Evolutionary conservation across 2,888 invertebrate genomes (phyloP).

Genomic region (Hyalella azteca): DNA sequence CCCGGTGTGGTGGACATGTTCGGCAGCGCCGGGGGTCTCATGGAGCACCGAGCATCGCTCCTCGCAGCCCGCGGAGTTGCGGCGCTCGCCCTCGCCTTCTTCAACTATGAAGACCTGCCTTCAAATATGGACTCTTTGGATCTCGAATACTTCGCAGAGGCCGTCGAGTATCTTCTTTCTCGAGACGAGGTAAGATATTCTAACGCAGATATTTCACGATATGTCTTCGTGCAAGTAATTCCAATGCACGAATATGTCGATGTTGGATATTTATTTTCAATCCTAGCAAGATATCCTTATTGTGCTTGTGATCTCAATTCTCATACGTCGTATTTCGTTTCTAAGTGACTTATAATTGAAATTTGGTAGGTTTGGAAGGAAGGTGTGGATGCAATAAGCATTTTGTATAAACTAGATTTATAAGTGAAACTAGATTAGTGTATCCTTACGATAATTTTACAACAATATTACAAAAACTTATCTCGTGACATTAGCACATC

Average conservation of each 20-base stretch:
- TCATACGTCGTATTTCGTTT: too few species aligned
- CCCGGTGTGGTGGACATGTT: conserved; percentile 56
- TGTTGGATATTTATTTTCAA: not conserved
- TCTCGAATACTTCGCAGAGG: conserved; percentile 55
- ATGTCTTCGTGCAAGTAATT: not conserved
- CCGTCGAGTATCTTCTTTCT: conserved; percentile 45
- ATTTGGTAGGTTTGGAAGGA: not conserved
- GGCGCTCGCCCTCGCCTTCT: conserved; percentile 49
- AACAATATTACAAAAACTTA: not conserved
- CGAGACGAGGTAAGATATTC: conserved; percentile 39
- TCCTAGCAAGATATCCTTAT: not conserved
- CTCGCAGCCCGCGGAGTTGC: conserved; percentile 52
- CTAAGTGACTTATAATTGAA: not conserved
- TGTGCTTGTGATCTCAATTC: too few species aligned
- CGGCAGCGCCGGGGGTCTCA: conserved; percentile 49
- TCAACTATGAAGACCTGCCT: conserved; percentile 54
- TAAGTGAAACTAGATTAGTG: not conserved
- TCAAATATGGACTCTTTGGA: conserved; percentile 23
- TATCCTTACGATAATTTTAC: not conserved
- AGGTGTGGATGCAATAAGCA: not conserved
- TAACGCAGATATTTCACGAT: not conserved
- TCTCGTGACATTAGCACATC: not conserved
- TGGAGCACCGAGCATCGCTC: conserved; percentile 49
- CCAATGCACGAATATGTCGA: too few species aligned
- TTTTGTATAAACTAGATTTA: not conserved